A percentile compares a stretch with the other conserved stretches of the same genome.
phyloP scores from a whole-genome alignment of 1,140 invertebrate species.

The Lucilia cuprina region DNA sequence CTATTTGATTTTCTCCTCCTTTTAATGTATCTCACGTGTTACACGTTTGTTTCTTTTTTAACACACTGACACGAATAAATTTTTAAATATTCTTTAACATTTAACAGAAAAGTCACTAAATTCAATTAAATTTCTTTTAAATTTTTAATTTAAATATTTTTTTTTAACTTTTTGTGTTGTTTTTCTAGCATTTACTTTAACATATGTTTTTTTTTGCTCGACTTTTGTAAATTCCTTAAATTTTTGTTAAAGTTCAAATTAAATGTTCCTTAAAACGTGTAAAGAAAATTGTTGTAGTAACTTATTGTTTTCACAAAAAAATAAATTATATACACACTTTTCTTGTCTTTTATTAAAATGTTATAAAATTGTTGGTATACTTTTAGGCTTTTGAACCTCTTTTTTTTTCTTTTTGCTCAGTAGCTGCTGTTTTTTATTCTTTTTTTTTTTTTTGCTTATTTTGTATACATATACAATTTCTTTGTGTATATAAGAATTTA shows the following conservation, averaged over 20 bases:
- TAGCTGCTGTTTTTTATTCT: no score
- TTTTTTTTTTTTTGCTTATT: not conserved
- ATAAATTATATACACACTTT: not conserved
- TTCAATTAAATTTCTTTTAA: not conserved
- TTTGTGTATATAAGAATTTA: not conserved
- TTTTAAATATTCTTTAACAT: not conserved
- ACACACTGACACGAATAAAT: not conserved
- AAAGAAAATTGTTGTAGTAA: not conserved
- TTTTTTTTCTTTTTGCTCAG: no score
- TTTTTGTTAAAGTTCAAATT: not conserved
- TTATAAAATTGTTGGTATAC: not conserved
- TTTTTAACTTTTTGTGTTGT: not conserved
- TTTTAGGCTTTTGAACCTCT: slow-evolving; percentile 4
- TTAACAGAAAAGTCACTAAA: not conserved
- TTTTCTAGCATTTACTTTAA: not conserved
- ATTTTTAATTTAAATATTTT: not conserved
- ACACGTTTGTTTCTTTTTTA: not conserved
- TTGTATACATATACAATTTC: slow-evolving; percentile 1
- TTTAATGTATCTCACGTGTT: slow-evolving; percentile 12
- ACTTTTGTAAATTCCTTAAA: not conserved
- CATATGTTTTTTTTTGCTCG: not conserved
- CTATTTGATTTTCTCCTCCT: not conserved
- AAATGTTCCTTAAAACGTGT: not conserved
- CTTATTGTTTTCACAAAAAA: not conserved
- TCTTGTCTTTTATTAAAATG: not conserved